Percentiles rank a stretch among this genome's conserved stretches.
phyloP scores from a whole-genome alignment of 2,888 invertebrate species.

The Drosophila vallismaia region DNA sequence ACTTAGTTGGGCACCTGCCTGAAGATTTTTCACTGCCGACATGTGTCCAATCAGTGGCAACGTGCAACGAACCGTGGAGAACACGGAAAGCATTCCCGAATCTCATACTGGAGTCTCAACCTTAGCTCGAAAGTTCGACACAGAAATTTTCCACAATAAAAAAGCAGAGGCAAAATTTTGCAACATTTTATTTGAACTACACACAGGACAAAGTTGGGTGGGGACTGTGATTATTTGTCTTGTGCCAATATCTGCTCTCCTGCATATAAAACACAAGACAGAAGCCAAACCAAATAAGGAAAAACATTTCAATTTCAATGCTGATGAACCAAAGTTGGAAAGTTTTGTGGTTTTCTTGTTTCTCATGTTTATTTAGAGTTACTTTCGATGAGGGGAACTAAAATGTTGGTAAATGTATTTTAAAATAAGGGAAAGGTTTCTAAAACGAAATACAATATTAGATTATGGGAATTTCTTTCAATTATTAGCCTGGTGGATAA shows the following conservation, averaged over 20 bases:
- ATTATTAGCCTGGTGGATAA: slow-evolving; percentile 8
- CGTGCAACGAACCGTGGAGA: slow-evolving; percentile 65
- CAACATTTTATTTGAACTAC: slow-evolving; percentile 72
- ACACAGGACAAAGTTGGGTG: slow-evolving; percentile 6
- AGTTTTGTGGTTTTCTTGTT: slow-evolving; percentile 39
- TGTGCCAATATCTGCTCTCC: slow-evolving; percentile 69
- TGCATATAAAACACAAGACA: slow-evolving; percentile 66
- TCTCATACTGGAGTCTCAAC: slow-evolving; percentile 4
- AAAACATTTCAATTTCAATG: slow-evolving; percentile 65
- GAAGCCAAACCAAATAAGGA: slow-evolving; percentile 38
- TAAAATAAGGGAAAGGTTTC: not conserved
- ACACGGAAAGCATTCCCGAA: slow-evolving; percentile 22
- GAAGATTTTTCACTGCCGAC: slow-evolving; percentile 67
- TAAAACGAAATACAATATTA: not conserved
- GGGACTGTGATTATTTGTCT: slow-evolving; percentile 62
- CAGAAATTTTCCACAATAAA: slow-evolving; percentile 11
- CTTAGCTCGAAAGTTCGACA: slow-evolving; percentile 7
- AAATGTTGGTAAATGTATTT: slow-evolving; percentile 1
- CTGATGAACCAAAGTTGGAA: slow-evolving; percentile 61
- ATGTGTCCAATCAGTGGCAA: slow-evolving; percentile 75
- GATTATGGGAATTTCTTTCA: slow-evolving; percentile 8
- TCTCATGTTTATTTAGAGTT: slow-evolving; percentile 66
- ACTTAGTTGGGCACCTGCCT: slow-evolving; percentile 30
- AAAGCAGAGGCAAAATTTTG: slow-evolving; percentile 54
- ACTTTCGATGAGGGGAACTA: slow-evolving; percentile 50